A percentile compares a stretch with the other conserved stretches of the same genome.
These are phyloP conservation scores for Drosophila greeni DNA, from an alignment of 2,888 invertebrate species.

Conservation along the genomic window DNA sequence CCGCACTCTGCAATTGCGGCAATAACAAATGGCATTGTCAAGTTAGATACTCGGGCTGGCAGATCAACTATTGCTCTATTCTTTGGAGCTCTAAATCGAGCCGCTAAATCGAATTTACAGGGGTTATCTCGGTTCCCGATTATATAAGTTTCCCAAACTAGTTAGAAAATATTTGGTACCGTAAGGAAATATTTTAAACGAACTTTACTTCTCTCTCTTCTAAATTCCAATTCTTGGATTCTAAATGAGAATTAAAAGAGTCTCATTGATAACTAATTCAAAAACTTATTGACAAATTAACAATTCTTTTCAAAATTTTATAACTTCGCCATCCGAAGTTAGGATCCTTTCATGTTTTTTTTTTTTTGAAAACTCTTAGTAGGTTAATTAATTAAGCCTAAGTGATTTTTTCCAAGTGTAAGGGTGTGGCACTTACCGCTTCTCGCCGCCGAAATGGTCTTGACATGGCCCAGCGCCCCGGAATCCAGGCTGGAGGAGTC, in stretches of 20 bases:
- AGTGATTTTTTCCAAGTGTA: neutral
- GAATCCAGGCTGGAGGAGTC: slow-evolving; percentile 65
- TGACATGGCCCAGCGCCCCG: slow-evolving; percentile 63
- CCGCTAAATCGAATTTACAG: slow-evolving; percentile 1
- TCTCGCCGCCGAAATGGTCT: slow-evolving; percentile 78
- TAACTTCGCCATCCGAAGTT: no score
- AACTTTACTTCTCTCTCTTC: neutral
- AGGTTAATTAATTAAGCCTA: neutral
- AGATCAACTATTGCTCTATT: neutral
- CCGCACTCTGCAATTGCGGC: slow-evolving; percentile 85
- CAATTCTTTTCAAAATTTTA: no score
- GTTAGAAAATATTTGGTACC: neutral
- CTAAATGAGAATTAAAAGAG: neutral
- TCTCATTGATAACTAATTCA: no score
- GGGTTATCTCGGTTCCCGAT: neutral
- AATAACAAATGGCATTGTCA: slow-evolving; percentile 56
- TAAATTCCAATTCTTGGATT: neutral
- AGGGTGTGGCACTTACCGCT: slow-evolving; percentile 75
- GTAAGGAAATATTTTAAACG: no score
- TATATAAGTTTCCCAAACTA: neutral
- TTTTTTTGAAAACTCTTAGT: neutral
- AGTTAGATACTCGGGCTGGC: slow-evolving; percentile 33
- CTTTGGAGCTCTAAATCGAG: neutral
- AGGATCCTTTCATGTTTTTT: no score
- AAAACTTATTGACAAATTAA: no score